A percentile compares a stretch with the other conserved stretches of the same genome.
Evolutionary conservation across 2,113 vertebrate genomes (phyloP).

Genomic region (Malaclemys terrapin): DNA sequence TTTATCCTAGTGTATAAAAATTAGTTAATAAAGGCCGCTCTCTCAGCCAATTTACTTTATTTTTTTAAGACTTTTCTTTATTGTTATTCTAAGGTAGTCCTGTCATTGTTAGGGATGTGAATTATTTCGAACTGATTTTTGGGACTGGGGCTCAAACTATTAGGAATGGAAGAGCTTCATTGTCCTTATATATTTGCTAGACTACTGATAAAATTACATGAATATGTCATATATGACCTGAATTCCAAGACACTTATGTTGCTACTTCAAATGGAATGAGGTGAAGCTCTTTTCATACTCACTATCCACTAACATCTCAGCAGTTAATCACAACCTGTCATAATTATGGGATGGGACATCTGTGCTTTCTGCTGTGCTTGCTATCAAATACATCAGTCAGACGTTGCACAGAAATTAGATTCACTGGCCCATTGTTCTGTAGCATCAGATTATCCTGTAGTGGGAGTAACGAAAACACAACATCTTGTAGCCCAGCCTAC

Average conservation of each 20-base stretch:
- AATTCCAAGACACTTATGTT: constrained; percentile 33
- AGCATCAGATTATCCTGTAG: not conserved
- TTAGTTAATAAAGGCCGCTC: not conserved
- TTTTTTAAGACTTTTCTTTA: constrained; percentile 20
- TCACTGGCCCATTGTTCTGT: constrained; percentile 3
- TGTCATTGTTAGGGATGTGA: constrained; percentile 11
- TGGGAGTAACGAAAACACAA: not conserved
- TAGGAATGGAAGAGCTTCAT: constrained; percentile 34
- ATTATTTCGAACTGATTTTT: constrained; percentile 57
- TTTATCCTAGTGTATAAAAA: constrained; percentile 2
- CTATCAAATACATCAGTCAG: constrained; percentile 12
- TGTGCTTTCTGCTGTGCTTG: not conserved
- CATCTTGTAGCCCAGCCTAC: not conserved
- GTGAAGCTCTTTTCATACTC: constrained; percentile 3
- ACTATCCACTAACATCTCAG: not conserved
- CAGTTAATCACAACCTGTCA: constrained; percentile 12
- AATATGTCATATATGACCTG: not conserved
- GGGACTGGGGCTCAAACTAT: constrained; percentile 25
- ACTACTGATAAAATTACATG: not conserved
- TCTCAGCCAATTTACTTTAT: not conserved
- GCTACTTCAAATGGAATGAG: constrained; percentile 44
- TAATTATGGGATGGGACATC: not conserved
- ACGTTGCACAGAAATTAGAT: not conserved
- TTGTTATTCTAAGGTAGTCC: constrained; percentile 33
- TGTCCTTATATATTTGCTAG: not conserved